A percentile compares a stretch with the other conserved stretches of the same genome.
Conservation (phyloP, 2,113 vertebrate species). For the Atlantisia rogersi region DNA sequence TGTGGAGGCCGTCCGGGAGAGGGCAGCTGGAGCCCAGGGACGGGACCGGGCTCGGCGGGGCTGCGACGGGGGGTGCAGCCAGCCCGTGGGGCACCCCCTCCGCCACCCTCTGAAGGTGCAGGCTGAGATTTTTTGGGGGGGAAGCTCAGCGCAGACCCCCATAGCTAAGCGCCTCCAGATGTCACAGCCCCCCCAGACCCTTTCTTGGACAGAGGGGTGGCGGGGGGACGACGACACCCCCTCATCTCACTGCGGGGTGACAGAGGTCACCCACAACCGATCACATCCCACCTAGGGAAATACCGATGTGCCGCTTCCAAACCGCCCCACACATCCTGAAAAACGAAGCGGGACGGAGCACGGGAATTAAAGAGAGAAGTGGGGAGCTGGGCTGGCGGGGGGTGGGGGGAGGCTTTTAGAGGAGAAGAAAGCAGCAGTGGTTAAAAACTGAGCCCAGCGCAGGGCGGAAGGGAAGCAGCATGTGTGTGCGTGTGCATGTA, state of each 20-base stretch:
- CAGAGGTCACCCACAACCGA: not conserved
- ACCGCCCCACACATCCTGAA: not conserved
- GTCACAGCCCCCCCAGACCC: not conserved
- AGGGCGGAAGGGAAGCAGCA: slow-evolving; percentile 38
- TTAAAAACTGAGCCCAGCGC: not conserved
- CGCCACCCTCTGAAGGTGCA: not conserved
- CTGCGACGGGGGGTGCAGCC: not conserved
- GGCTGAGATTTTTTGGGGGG: not conserved
- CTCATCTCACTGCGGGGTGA: not conserved
- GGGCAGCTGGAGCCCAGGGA: slow-evolving; percentile 1
- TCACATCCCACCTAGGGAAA: not conserved
- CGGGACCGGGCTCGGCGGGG: not conserved
- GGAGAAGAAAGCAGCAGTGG: not conserved
- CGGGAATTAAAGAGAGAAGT: not conserved
- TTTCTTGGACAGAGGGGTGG: fast-evolving
- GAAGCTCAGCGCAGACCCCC: not conserved
- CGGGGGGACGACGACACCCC: no score
- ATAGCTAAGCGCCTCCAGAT: not conserved
- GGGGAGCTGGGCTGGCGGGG: not conserved
- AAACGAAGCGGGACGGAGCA: fast-evolving
- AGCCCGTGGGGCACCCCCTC: not conserved
- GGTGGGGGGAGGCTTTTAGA: not conserved
- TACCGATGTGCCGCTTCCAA: not conserved
- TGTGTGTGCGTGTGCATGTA: not conserved
- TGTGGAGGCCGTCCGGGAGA: not conserved